These are phyloP conservation scores for Rhysida immarginata DNA, from an alignment of 1,140 invertebrate genomes.

Conservation along the genomic window DNA sequence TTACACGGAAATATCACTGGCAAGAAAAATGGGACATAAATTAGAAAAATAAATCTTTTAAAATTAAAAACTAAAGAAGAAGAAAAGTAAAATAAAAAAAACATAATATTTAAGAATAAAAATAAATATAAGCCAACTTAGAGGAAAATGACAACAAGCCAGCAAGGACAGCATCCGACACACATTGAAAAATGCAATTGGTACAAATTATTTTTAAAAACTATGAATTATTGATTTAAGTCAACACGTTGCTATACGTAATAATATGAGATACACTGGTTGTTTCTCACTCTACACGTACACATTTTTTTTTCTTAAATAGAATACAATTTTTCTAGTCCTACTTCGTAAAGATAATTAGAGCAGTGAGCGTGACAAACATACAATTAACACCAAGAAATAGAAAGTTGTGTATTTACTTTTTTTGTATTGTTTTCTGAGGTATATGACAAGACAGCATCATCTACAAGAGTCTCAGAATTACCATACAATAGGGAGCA, in stretches of 20 bases:
- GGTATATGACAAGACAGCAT: too few species aligned
- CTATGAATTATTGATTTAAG: not conserved
- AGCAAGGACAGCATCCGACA: conserved; percentile 3
- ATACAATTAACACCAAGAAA: too few species aligned
- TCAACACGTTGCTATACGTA: not conserved
- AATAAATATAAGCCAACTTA: not conserved
- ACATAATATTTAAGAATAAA: not conserved
- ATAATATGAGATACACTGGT: not conserved
- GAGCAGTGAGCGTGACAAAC: too few species aligned
- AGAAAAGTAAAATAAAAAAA: not conserved
- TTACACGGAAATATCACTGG: not conserved
- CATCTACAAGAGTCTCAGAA: too few species aligned
- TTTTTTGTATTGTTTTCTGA: too few species aligned
- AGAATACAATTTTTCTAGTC: too few species aligned
- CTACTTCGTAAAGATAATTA: too few species aligned
- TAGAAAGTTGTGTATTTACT: too few species aligned
- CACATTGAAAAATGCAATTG: not conserved
- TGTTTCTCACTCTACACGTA: conserved; percentile 5
- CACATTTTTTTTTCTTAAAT: too few species aligned
- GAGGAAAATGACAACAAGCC: not conserved
- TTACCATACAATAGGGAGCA: too few species aligned
- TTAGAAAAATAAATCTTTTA: not conserved
- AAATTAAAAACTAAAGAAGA: not conserved
- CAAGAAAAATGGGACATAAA: not conserved
- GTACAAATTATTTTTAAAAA: not conserved